Evolutionary conservation across 92 coral and sea anemone species (phyloP).

Genomic region (Paragorgia papillata): DNA sequence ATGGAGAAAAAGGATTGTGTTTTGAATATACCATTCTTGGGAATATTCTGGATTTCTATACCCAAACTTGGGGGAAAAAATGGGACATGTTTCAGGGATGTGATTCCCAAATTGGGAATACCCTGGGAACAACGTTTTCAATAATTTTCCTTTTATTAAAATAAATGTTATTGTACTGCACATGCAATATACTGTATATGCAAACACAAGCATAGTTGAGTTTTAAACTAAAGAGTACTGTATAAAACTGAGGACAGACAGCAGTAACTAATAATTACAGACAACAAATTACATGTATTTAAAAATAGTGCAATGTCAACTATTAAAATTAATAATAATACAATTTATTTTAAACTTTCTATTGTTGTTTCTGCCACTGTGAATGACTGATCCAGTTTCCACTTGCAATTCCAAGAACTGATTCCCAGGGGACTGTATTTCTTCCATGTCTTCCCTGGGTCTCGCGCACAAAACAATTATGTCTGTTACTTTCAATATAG

Average conservation of each 20-base stretch:
- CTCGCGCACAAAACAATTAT: conserved; percentile 49
- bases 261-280: no score
- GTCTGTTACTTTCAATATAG: conserved; percentile 50
- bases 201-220: no score
- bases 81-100: no score
- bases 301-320: no score
- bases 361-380: conserved; percentile 40
- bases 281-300: no score
- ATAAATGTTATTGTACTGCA: no score
- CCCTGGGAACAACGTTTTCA: conserved; percentile 16
- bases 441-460: conserved; percentile 52
- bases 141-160: background rate
- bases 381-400: conserved; percentile 59
- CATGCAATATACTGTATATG: no score
- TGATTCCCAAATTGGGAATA: conserved; percentile 41
- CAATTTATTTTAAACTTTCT: no score
- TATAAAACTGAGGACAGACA: no score
- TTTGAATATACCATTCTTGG: conserved; percentile 17
- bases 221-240: no score
- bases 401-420: conserved; percentile 61
- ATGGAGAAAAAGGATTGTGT: conserved; percentile 1
- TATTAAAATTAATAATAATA: no score
- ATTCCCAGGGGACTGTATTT: conserved; percentile 64
- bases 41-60: conserved; percentile 29
- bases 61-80: no score